phyloP scores from a whole-genome alignment of 2,113 vertebrate species.

The Zosterops japonicus region DNA sequence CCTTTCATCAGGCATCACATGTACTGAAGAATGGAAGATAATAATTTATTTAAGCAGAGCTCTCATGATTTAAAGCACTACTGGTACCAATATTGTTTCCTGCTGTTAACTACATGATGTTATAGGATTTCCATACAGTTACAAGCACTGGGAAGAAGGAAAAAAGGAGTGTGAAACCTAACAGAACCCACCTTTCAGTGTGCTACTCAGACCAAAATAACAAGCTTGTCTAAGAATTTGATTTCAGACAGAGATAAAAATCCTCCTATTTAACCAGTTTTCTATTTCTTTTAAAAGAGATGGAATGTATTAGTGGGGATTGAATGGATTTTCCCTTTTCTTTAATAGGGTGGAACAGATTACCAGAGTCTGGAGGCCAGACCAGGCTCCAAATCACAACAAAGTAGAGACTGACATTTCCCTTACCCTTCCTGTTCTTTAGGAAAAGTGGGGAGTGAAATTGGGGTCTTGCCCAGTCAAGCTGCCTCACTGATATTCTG shows the following conservation, averaged over 20 bases:
- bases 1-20: not conserved
- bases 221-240: not conserved
- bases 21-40: not conserved
- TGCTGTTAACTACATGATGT: not conserved
- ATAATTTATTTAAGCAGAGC: not conserved
- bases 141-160: not conserved
- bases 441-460: not conserved
- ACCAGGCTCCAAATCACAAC: not conserved
- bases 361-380: not conserved
- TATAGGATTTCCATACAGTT: not conserved
- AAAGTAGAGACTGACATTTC: slow-evolving; percentile 27
- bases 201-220: not conserved
- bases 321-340: not conserved
- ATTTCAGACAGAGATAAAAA: not conserved
- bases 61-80: not conserved
- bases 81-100: not conserved
- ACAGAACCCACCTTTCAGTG: not conserved
- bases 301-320: not conserved
- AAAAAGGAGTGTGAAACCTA: not conserved
- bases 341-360: not conserved
- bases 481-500: not conserved
- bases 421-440: not conserved
- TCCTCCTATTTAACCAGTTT: not conserved
- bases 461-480: slow-evolving; percentile 28
- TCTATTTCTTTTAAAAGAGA: not conserved